Base-by-base conservation (phyloP, 1,140 invertebrate species). In the Drosophila trapezifrons region DNA sequence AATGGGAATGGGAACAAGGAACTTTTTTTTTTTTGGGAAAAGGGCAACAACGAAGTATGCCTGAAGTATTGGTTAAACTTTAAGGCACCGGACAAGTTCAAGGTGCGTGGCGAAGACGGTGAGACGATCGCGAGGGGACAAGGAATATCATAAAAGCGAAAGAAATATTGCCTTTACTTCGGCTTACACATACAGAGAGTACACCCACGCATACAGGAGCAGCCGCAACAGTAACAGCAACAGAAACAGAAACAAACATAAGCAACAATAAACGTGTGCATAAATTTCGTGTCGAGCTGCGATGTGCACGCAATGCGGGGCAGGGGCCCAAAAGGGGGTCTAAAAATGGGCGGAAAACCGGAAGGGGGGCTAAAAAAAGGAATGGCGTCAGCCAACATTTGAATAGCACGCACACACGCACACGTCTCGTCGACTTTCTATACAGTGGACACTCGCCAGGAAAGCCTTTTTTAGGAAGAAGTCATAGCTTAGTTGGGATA, bases 311-410 rank as follows among this genome's bases (percentile, higher is more conserved):
- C 75, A 60, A 78, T 42, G 10, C 20, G 47, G 17, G 46, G 20
- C 27, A 42, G 17, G 63, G 35, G 4, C 18, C 5, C 29, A n/a
- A 4, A 35, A 2, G 20, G 35, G 58, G 32, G 49, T 38, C 72
- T 64, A 27, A 59, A 55, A 80, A 78, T 37, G 51, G 51, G 13
- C 37, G 51, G 51, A 54, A 22, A 54, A 54, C 51, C 51, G 56
- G 56, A 35, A n/a, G 20, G 38, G 63, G 25, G 58, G 45, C 72
- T 67, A 42, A 59, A 55, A 80, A 83, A 78, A 80, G 65, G 66
- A 78, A 89, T 80, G 84, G 84, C 85, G 77, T 84, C 85, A 90
- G 84, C 70, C 62, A 78, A 80, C 85, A 89, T 89, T 89, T 90
- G 85, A 89, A 89, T 89, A 80, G 70, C 76, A 73, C 67, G 76